Evolutionary conservation across 2,113 vertebrate species (phyloP).

Genomic region (Galbula dea): DNA sequence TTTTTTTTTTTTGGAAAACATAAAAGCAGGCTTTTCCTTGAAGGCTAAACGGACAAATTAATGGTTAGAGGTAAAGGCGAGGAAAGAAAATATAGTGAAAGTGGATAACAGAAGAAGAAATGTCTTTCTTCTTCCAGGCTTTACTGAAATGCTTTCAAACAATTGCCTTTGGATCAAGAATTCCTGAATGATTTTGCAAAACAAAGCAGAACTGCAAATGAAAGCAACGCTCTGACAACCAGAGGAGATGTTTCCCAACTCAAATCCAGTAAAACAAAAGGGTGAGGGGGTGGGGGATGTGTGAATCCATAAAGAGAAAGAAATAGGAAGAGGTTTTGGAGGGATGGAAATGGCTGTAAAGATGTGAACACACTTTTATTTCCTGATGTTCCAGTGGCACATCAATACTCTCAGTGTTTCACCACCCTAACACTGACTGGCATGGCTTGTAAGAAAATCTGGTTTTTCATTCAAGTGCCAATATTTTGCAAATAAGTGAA

Average conservation of each 20-base stretch:
- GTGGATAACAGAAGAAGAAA: accelerated
- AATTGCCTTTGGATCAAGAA: not conserved
- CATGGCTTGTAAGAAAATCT: conserved; percentile 28
- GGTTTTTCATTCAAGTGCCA: not conserved
- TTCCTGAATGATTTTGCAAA: conserved; percentile 24
- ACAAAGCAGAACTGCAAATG: conserved; percentile 30
- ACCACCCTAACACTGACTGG: not conserved
- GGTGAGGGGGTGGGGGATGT: not conserved
- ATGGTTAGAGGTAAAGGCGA: not conserved
- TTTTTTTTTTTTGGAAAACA: too few species aligned
- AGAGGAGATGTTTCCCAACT: not conserved
- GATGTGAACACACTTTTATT: conserved; percentile 5
- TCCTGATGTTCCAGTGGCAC: not conserved
- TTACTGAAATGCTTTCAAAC: conserved; percentile 1
- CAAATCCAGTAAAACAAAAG: conserved; percentile 5
- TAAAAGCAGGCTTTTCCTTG: not conserved
- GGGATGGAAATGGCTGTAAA: not conserved
- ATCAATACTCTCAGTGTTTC: not conserved
- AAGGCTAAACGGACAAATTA: not conserved
- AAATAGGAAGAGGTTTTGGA: not conserved
- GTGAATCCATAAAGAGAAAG: not conserved
- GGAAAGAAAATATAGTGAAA: not conserved
- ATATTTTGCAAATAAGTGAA: conserved; percentile 43
- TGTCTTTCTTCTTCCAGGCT: not conserved
- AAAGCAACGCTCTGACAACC: not conserved